phyloP scores from a whole-genome alignment of 2,888 invertebrate genomes.

The Sisyra terminalis region DNA sequence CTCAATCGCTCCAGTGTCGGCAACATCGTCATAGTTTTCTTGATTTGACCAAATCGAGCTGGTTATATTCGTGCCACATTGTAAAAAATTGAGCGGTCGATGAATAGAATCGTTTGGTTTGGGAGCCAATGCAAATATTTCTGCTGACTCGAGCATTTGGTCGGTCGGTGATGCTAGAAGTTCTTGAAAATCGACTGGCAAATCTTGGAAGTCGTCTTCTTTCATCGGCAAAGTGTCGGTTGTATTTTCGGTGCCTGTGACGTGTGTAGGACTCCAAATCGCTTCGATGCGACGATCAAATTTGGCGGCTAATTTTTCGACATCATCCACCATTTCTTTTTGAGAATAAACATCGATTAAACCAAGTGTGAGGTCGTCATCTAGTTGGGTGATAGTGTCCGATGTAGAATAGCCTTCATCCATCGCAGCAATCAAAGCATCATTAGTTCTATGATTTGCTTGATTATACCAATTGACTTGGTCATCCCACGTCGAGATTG shows the following conservation, averaged over 20 bases:
- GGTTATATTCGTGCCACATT: slow-evolving; percentile 31
- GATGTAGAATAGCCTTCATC: slow-evolving; percentile 36
- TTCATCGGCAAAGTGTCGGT: slow-evolving; percentile 12
- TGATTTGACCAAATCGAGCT: slow-evolving; percentile 33
- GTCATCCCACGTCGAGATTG: slow-evolving; percentile 2
- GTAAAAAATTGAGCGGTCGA: slow-evolving; percentile 20
- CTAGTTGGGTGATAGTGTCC: slow-evolving; percentile 24
- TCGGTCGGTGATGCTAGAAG: slow-evolving; percentile 40
- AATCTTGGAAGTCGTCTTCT: slow-evolving; percentile 38
- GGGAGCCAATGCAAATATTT: slow-evolving; percentile 20
- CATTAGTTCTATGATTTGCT: not conserved
- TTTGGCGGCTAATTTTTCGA: slow-evolving; percentile 38
- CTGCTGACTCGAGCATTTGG: slow-evolving; percentile 18
- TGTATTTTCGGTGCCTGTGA: slow-evolving; percentile 14
- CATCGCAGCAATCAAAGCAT: slow-evolving; percentile 22
- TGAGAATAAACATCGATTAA: slow-evolving; percentile 17
- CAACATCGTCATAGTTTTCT: slow-evolving; percentile 1
- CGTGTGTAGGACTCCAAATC: slow-evolving; percentile 33
- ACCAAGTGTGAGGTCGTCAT: slow-evolving; percentile 10
- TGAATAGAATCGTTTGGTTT: slow-evolving; percentile 14
- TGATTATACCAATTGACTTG: slow-evolving; percentile 7
- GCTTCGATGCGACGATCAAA: slow-evolving; percentile 52
- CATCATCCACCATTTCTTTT: slow-evolving; percentile 21
- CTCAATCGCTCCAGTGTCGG: not conserved
- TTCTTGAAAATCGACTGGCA: slow-evolving; percentile 42